A percentile compares a stretch with the other conserved stretches of the same genome.
Conservation (phyloP, 2,113 vertebrate genomes). For the Sus scrofa region T2T-Sscrofa CM000814.6:46057501-46058000, state of each 20-base stretch:
- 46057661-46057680: background rate
- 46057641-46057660: background rate
- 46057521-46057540: accelerated
- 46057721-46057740: too few relatives aligned
- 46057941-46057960: too few relatives aligned
- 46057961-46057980: too few relatives aligned
- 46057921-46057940: too few relatives aligned
- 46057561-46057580: accelerated
- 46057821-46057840: background rate
- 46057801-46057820: accelerated
- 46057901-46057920: too few relatives aligned
- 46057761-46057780: background rate
- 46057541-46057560: accelerated
- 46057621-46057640: background rate
- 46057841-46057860: too few relatives aligned
- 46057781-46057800: background rate
- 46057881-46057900: too few relatives aligned
- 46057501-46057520: background rate
- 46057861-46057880: too few relatives aligned
- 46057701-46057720: background rate
- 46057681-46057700: background rate
- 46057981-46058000: too few relatives aligned
- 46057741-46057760: too few relatives aligned
- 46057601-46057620: background rate
- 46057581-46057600: too few relatives aligned